Base-by-base conservation (phyloP, 2,888 invertebrate genomes). In the Dasypogon diadema region DNA sequence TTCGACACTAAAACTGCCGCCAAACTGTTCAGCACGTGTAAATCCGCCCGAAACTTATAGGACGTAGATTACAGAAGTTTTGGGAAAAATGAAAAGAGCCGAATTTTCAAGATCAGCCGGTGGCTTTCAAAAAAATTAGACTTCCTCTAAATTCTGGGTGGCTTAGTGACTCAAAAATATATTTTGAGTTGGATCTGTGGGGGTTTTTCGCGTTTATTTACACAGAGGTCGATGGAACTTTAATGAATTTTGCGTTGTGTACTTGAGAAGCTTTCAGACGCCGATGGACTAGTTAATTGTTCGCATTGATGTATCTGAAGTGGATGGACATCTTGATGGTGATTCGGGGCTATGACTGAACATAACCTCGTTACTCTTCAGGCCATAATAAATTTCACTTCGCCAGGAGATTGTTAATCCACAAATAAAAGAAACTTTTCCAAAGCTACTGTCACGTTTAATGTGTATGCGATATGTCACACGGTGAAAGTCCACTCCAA, bases 241-340 rank as follows among this genome's bases (percentile, higher is more conserved):
- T 12, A 37, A 37, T 21, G 34, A 5, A 2, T 60, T n/a, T 60
- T 30, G 21, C 12, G 18, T 22, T 21, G 24, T 18, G 12, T n/a
- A 60, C 60, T 60, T 60, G 34, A 60, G 37, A 60, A 60, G 60
- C 60, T 60, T 60, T 34, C 21, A 42, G 21, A 4, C 21, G 12
- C 37, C 3, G n/a, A 1, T 16, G 21, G 42, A 16, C 5, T 3
- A 30, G 30, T 8, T 5, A 30, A 30, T 30, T 30, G 30, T 8
- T 3, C 30, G 8, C 4, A 30, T 30, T 30, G 8, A 30, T 30
- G 30, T 30, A 30, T 30, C 30, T 30, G 30, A 30, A 30, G 30
- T 30, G 30, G 30, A n/a, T n/a, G n/a, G n/a, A n/a, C n/a, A n/a
- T n/a, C n/a, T n/a, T n/a, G n/a, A n/a, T n/a, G n/a, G n/a, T n/a